A percentile compares a stretch with the other conserved stretches of the same genome.
These are phyloP conservation scores for Eurypyga helias DNA, from an alignment of 2,113 vertebrate genomes.

Conservation along the genomic window DNA sequence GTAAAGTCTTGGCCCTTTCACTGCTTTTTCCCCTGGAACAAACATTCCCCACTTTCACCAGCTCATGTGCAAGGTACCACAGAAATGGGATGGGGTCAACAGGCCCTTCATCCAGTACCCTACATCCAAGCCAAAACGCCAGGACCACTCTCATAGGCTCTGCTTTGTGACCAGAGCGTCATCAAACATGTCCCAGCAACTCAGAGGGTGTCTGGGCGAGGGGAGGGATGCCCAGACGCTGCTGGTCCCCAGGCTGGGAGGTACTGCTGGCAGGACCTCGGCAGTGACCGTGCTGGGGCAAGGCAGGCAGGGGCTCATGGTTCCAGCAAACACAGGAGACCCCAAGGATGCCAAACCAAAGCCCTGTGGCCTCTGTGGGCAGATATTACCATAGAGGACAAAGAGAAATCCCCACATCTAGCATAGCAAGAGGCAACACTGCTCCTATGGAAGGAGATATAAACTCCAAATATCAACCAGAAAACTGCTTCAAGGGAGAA, in stretches of 20 bases:
- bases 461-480: neutral
- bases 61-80: neutral
- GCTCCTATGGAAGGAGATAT: accelerated
- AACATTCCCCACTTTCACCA: neutral
- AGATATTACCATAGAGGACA: no score
- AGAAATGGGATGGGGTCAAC: neutral
- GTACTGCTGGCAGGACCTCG: neutral
- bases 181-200: neutral
- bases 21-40: neutral
- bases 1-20: neutral
- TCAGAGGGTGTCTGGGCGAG: neutral
- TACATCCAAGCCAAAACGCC: neutral
- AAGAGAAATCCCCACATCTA: neutral
- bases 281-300: neutral
- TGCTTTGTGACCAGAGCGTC: neutral
- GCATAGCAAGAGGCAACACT: neutral
- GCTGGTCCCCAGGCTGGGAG: neutral
- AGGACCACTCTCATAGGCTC: accelerated
- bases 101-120: neutral
- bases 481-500: neutral
- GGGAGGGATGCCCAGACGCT: neutral
- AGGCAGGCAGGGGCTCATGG: neutral
- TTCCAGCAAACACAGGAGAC: neutral
- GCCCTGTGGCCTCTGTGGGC: neutral
- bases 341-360: neutral